These are phyloP conservation scores for Drosophila ogumai DNA, from an alignment of 1,140 invertebrate species.

Conservation along the genomic window DNA sequence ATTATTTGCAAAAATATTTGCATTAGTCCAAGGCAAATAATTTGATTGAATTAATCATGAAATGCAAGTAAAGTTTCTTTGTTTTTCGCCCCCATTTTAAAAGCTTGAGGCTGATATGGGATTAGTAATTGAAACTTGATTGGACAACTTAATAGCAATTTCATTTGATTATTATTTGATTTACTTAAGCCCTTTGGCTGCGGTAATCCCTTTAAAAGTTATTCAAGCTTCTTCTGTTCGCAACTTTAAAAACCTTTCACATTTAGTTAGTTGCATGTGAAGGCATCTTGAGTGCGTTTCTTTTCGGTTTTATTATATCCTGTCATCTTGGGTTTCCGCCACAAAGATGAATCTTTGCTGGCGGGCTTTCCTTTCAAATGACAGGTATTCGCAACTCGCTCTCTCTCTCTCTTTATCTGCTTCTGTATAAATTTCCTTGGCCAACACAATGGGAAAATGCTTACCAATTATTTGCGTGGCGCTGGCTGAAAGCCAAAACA, in stretches of 20 bases:
- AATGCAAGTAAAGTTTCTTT: conserved; percentile 1
- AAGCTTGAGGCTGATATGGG: not conserved
- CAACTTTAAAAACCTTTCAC: conserved; percentile 63
- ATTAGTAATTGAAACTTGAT: conserved; percentile 17
- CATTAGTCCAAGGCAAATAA: not conserved
- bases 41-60: conserved; percentile 2
- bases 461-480: conserved; percentile 80
- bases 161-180: not conserved
- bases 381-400: conserved; percentile 62
- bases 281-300: conserved; percentile 58
- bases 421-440: conserved; percentile 13
- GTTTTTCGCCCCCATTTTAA: not conserved
- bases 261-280: conserved; percentile 30
- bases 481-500: conserved; percentile 69
- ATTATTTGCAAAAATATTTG: conserved; percentile 47
- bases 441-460: conserved; percentile 68
- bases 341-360: conserved; percentile 24
- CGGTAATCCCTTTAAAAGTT: not conserved
- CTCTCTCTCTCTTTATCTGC: not conserved
- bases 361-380: conserved; percentile 34
- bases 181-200: not conserved
- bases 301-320: conserved; percentile 42
- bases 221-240: conserved; percentile 16
- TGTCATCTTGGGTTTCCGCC: conserved; percentile 41
- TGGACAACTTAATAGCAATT: not conserved